Evolutionary conservation across 2,888 invertebrate genomes (phyloP), one percentile per base, ranked within the genome.

Genomic region (Andrena haemorrhoa): DNA sequence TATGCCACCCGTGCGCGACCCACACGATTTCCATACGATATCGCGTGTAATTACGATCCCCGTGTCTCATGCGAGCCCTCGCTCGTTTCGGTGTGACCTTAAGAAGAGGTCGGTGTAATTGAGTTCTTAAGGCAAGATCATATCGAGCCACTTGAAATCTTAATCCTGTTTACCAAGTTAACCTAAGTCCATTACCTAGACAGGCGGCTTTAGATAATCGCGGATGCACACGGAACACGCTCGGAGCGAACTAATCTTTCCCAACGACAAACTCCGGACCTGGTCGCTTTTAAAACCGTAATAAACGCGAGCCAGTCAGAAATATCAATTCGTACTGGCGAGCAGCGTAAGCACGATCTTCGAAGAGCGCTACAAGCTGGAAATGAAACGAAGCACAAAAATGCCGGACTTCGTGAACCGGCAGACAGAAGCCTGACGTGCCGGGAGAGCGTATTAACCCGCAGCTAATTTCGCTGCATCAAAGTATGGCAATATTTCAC

Each of bases 91-190:
- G 65, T 51, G 64, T 60, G 56, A 65, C 65, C 73, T 70, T 53
- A 79, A 70, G 73, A 73, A 74, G 64, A 82, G 78, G 61, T 64
- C 65, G 72, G 60, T 73, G 80, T 88, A 88, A 88, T 88, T 83
- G 88, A 89, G 89, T 89, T 86, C 87, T 85, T 89, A 87, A 85
- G 83, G 80, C 82, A 82, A 88, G 88, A 88, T 88, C 88, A 84
- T 88, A 88, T 88, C 88, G 88, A 78, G 64, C 76, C 76, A 77
- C 83, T 87, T 86, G 88, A 86, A 88, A 88, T 88, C 87, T 89
- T 88, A 88, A 88, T 88, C 89, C 87, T 79, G 87, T 88, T 88
- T 88, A 88, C 86, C 74, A 75, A 86, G 87, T 88, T 88, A 84
- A 84, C 79, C 81, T 82, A 83, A 86, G 87, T 86, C 84, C 88